phyloP scores from a whole-genome alignment of 2,888 invertebrate species.

The Diploptera punctata region DNA sequence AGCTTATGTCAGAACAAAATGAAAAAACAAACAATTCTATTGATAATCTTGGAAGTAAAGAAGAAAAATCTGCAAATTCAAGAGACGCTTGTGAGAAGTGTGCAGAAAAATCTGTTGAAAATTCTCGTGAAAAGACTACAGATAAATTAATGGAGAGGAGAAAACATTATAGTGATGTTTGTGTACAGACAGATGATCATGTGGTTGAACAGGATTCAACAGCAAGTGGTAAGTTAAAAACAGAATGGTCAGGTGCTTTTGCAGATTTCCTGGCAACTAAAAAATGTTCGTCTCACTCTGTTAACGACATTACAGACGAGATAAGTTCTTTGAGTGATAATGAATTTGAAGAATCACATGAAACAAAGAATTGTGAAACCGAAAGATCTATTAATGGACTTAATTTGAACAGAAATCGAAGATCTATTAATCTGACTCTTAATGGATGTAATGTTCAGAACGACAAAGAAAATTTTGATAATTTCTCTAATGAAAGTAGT shows the following conservation, averaged over 20 bases:
- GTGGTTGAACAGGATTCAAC: background rate
- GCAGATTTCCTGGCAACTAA: background rate
- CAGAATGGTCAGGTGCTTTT: background rate
- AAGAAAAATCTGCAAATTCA: background rate
- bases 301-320: background rate
- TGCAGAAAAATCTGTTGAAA: no score
- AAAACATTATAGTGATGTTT: background rate
- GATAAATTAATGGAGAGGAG: no score
- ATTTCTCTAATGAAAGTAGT: no score
- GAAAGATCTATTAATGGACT: background rate
- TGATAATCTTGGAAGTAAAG: background rate
- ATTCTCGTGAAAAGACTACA: no score
- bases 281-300: background rate
- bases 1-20: background rate
- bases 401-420: background rate
- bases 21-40: background rate
- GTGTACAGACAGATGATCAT: background rate
- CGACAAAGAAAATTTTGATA: no score
- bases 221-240: background rate
- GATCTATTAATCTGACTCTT: background rate
- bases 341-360: no score
- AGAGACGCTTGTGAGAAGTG: no score
- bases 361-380: no score
- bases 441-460: background rate
- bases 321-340: no score